phyloP scores from a whole-genome alignment of 2,888 invertebrate species.

The Operophtera brumata region DNA sequence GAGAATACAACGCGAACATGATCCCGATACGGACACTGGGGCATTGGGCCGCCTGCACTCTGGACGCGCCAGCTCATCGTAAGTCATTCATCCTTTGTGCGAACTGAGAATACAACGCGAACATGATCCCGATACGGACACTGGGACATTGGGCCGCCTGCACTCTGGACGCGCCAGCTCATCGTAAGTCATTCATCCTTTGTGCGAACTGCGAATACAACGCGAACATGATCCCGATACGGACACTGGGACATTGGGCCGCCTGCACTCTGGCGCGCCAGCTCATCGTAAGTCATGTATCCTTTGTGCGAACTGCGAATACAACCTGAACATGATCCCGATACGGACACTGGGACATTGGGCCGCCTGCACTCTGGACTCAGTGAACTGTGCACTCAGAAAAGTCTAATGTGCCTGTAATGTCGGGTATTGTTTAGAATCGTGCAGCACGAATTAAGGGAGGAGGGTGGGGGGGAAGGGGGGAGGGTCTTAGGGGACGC shows the following conservation, averaged over 20 bases:
- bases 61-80: constrained; percentile 69
- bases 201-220: constrained; percentile 99
- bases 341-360: constrained; percentile 97
- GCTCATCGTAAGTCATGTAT: constrained; percentile 66
- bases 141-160: constrained; percentile 97
- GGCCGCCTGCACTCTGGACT: constrained; percentile 88
- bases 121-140: constrained; percentile 96
- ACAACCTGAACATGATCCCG: constrained; percentile 97
- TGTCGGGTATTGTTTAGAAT: no score
- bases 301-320: constrained; percentile 99
- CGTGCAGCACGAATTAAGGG: no score
- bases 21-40: constrained; percentile 96
- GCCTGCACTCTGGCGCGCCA: constrained; percentile 83
- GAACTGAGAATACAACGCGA: constrained; percentile 99
- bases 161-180: constrained; percentile 72
- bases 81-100: no score
- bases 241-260: constrained; percentile 98
- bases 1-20: constrained; percentile 99
- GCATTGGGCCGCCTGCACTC: constrained; percentile 95
- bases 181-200: no score
- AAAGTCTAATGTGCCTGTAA: no score
- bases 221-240: constrained; percentile 96
- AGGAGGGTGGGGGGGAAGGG: no score
- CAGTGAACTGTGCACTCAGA: no score
- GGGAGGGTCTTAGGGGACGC: no score